Base-by-base conservation (phyloP, 2,113 vertebrate genomes). In the Corapipo altera region DNA sequence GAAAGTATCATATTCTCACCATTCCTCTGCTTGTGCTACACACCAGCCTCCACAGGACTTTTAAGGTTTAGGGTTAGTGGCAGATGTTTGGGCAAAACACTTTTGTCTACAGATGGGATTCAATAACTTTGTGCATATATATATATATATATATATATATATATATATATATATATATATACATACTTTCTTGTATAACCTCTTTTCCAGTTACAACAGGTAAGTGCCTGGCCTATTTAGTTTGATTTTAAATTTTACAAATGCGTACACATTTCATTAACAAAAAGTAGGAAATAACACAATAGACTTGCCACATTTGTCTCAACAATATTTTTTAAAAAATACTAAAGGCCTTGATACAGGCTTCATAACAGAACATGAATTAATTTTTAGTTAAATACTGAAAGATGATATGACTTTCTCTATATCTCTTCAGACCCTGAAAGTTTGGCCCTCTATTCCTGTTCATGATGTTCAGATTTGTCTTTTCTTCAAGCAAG, bases 401-500 rank as follows among this genome's bases (percentile, higher is more conserved):
- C 7, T 62, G 20, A 64, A 77, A 24, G 21, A n/a, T 14, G 44
- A 3, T n/a, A 22, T n/a, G 3, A 44, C 51, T 8, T 67, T 71
- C 16, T 41, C 3, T 41, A 4, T 55, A 62, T 64, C 17, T 95
- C 57, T 94, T 97, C 66, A 85, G 46, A 41, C 8, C 23, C 37
- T 78, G 44, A n/a, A 76, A 90, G 3, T 65, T 61, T 95, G 37
- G 55, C 67, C 55, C 32, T 93, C 16, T 85, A 6, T 67, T 92
- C 54, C 23, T 80, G 30, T 48, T 92, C n/a, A 27, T 61, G 37
- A 52, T 64, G 91, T 70, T 94, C 58, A 28, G 44, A 87, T 75
- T 87, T 97, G 18, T 81, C 51, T 81, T 91, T 93, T 71, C 41
- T 66, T 88, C 80, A 95, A 69, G 43, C 21, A n/a, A 89, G 22